Evolutionary conservation across 2,797 vertebrate species (phyloP).

Genomic region (Characodon lateralis): DNA sequence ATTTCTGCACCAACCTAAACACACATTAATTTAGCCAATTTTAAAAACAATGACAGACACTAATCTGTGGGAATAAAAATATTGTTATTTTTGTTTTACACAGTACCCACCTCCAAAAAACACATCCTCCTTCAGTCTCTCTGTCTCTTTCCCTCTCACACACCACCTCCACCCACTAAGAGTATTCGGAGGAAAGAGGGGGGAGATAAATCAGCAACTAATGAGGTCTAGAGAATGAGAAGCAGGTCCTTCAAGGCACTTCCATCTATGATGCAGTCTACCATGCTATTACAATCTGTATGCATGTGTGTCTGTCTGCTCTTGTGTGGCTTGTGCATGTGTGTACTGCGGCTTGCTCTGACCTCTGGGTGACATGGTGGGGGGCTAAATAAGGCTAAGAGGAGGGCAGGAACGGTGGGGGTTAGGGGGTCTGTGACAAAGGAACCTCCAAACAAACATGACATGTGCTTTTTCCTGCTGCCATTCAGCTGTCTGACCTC

Average conservation of each 20-base stretch:
- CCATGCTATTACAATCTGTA: conserved; percentile 73
- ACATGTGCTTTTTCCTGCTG: conserved; percentile 76
- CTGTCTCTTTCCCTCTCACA: conserved; percentile 3
- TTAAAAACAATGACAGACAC: conserved; percentile 28
- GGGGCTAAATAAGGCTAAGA: conserved; percentile 78
- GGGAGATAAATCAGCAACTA: conserved; percentile 86
- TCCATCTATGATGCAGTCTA: conserved; percentile 79
- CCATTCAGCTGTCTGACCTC: conserved; percentile 69
- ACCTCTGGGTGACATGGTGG: conserved; percentile 80
- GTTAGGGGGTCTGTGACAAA: conserved; percentile 64
- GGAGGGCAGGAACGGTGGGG: conserved; percentile 66
- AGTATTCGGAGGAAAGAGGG: conserved; percentile 66
- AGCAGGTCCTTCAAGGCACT: conserved; percentile 85
- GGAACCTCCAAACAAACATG: conserved; percentile 76
- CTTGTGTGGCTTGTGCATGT: conserved; percentile 40
- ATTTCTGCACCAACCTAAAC: conserved; percentile 75
- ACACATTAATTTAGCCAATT: conserved; percentile 38
- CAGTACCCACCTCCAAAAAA: conserved; percentile 22
- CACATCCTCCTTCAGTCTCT: neutral
- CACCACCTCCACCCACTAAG: conserved; percentile 56
- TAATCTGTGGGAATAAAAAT: conserved; percentile 60
- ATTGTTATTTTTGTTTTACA: conserved; percentile 42
- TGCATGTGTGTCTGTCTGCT: conserved; percentile 42
- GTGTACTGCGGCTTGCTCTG: conserved; percentile 76
- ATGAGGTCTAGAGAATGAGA: conserved; percentile 91